These are phyloP conservation scores for Phaenicophaeus curvirostris DNA, from an alignment of 2,797 vertebrate genomes.

Conservation along the genomic window DNA sequence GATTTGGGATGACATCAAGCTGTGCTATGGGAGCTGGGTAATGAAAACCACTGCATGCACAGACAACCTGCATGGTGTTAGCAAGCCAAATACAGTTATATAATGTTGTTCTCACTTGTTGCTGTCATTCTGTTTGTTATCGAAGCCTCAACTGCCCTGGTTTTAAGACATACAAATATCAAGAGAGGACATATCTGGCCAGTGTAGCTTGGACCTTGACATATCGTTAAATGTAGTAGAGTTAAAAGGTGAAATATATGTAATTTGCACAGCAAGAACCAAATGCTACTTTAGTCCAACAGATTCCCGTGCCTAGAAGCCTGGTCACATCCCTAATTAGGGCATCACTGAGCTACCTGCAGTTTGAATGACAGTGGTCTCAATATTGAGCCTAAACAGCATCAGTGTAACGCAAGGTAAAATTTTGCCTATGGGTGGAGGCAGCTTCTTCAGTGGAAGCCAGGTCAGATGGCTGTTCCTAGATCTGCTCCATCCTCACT, in stretches of 20 bases:
- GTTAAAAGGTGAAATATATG: neutral
- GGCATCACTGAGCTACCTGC: neutral
- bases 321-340: neutral
- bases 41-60: neutral
- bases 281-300: neutral
- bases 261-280: neutral
- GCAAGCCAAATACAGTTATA: neutral
- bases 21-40: neutral
- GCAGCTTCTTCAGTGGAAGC: neutral
- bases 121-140: neutral
- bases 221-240: neutral
- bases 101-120: neutral
- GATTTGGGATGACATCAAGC: neutral
- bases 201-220: neutral
- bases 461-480: neutral
- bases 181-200: neutral
- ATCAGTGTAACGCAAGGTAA: neutral
- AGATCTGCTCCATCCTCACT: neutral
- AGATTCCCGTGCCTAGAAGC: neutral
- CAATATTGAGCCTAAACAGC: neutral
- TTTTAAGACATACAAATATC: neutral
- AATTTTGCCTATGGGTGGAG: neutral
- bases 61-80: neutral
- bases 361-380: neutral
- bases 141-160: neutral